Evolutionary conservation across 2,113 vertebrate genomes (phyloP).

Genomic region (Dendrocopos noguchii): DNA sequence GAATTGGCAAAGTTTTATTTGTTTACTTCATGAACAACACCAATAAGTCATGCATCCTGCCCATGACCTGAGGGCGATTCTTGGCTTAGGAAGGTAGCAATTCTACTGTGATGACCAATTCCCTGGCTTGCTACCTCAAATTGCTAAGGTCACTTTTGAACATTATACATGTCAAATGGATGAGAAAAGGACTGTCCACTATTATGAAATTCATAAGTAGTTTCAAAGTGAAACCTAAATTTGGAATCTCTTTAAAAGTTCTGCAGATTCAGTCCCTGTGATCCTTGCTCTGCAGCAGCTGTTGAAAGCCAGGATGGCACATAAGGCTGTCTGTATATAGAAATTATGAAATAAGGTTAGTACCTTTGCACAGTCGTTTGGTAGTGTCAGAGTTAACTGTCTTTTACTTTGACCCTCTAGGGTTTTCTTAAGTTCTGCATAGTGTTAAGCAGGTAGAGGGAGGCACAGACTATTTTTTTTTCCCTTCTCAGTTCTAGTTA

Average conservation of each 20-base stretch:
- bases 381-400: neutral
- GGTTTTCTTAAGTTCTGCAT: neutral
- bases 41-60: neutral
- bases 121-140: neutral
- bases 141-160: neutral
- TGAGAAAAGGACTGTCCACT: neutral
- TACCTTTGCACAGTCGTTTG: neutral
- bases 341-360: neutral
- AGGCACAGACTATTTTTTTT: neutral
- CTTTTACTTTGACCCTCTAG: neutral
- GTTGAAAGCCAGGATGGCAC: neutral
- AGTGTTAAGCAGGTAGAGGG: neutral
- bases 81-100: neutral
- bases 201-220: neutral
- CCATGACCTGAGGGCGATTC: rapidly evolving
- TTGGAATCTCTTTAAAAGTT: neutral
- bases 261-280: neutral
- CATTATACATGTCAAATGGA: neutral
- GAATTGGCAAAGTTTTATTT: neutral
- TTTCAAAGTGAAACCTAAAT: neutral
- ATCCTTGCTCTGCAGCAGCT: neutral
- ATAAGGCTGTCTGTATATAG: neutral
- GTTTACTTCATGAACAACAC: neutral
- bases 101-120: neutral
- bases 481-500: neutral